Conservation (phyloP, 2,113 vertebrate species). For the Pyxicephalus adspersus region DNA sequence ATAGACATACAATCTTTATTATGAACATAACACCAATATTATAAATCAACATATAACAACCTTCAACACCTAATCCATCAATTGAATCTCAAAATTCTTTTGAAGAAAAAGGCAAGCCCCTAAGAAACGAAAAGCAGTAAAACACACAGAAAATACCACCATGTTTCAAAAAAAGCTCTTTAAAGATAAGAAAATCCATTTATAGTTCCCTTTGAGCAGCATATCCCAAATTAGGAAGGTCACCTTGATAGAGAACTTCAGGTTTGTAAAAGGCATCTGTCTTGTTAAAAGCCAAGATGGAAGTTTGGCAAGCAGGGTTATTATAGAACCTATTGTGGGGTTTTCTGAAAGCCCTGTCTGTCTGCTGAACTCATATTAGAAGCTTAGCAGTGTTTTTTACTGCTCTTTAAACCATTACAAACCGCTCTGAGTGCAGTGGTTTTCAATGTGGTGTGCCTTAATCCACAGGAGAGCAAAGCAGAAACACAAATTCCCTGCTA, state of each 20-base stretch:
- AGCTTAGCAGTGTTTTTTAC: constrained; percentile 46
- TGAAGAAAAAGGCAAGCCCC: not conserved
- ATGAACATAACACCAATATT: no score
- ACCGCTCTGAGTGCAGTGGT: constrained; percentile 51
- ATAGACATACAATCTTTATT: no score
- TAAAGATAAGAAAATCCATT: constrained; percentile 42
- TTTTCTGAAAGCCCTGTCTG: constrained; percentile 50
- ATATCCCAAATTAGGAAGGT: constrained; percentile 49
- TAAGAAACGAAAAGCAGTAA: not conserved
- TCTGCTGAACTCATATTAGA: constrained; percentile 50
- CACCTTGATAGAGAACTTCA: constrained; percentile 47
- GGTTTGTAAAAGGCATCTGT: constrained; percentile 38
- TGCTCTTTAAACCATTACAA: constrained; percentile 56
- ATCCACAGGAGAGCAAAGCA: constrained; percentile 52
- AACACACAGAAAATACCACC: constrained; percentile 2
- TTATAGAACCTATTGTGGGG: constrained; percentile 49
- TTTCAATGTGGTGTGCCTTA: constrained; percentile 51
- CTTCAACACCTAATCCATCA: not conserved
- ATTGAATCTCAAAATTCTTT: not conserved
- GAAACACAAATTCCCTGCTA: constrained; percentile 48
- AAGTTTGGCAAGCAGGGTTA: constrained; percentile 50
- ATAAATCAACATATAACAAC: no score
- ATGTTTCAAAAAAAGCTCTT: constrained; percentile 21
- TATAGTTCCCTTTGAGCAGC: constrained; percentile 6
- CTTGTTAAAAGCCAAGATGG: constrained; percentile 55